Conservation (phyloP, 1,140 invertebrate genomes). For the Ericerus pela region DNA sequence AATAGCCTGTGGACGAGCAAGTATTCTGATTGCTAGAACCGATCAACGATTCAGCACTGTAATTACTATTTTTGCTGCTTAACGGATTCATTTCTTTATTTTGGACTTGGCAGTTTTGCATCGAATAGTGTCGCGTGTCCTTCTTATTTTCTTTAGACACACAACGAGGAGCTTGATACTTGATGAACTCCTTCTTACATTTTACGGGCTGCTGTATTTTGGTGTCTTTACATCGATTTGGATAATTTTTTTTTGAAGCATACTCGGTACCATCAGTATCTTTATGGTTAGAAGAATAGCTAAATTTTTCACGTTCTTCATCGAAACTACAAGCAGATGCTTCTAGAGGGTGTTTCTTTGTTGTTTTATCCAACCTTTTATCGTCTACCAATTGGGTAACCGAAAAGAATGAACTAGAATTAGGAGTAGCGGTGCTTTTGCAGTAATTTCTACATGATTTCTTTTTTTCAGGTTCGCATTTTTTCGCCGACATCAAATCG, state of each 20-base stretch:
- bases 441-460: neutral
- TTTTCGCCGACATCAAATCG: neutral
- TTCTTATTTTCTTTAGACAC: constrained; percentile 1
- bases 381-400: neutral
- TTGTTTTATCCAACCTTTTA: no score
- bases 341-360: no score
- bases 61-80: constrained; percentile 36
- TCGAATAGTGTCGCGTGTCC: neutral
- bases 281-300: no score
- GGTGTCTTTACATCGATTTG: neutral
- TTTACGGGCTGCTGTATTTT: neutral
- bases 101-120: neutral
- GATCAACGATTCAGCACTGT: constrained; percentile 43
- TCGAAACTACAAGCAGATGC: constrained; percentile 6
- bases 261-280: no score
- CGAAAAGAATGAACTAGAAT: neutral
- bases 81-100: constrained; percentile 1
- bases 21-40: constrained; percentile 20
- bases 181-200: neutral
- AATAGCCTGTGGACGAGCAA: neutral
- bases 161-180: neutral
- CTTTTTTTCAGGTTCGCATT: neutral
- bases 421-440: neutral
- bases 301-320: no score
- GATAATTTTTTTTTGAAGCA: no score